Evolutionary conservation across 2,888 invertebrate genomes (phyloP).

Genomic region (Bellardia pandia): DNA sequence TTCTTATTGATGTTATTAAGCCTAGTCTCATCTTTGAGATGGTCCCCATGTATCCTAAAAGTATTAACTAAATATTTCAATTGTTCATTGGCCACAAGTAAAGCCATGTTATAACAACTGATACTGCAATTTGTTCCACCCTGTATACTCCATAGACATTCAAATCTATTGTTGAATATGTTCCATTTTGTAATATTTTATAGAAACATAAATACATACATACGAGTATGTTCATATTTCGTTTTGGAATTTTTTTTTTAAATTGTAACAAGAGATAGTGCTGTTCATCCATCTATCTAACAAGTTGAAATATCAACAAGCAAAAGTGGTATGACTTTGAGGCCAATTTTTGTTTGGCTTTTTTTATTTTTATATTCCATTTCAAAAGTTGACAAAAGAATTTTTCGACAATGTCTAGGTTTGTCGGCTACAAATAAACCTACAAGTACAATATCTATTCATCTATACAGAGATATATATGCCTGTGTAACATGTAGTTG

Average conservation of each 20-base stretch:
- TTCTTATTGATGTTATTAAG: too few species aligned
- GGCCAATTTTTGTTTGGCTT: conserved; percentile 57
- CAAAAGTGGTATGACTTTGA: conserved; percentile 63
- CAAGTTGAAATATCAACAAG: conserved; percentile 62
- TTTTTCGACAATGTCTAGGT: conserved; percentile 75
- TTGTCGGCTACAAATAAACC: conserved; percentile 69
- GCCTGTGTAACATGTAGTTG: background rate
- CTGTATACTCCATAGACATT: background rate
- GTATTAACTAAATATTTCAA: too few species aligned
- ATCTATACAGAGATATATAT: background rate
- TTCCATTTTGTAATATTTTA: conserved; percentile 49
- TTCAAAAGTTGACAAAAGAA: conserved; percentile 75
- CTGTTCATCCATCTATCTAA: conserved; percentile 54
- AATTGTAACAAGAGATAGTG: conserved; percentile 64
- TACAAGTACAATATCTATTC: conserved; percentile 47
- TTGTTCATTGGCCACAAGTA: too few species aligned
- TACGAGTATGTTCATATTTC: too few species aligned
- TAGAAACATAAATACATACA: background rate
- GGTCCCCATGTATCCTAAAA: too few species aligned
- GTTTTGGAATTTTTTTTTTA: too few species aligned
- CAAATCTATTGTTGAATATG: conserved; percentile 14
- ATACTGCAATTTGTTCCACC: too few species aligned
- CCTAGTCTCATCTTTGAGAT: too few species aligned
- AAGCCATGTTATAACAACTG: too few species aligned
- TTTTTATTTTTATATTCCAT: conserved; percentile 21